Evolutionary conservation across 2,797 vertebrate species (phyloP).

Genomic region (Furcifer pardalis): DNA sequence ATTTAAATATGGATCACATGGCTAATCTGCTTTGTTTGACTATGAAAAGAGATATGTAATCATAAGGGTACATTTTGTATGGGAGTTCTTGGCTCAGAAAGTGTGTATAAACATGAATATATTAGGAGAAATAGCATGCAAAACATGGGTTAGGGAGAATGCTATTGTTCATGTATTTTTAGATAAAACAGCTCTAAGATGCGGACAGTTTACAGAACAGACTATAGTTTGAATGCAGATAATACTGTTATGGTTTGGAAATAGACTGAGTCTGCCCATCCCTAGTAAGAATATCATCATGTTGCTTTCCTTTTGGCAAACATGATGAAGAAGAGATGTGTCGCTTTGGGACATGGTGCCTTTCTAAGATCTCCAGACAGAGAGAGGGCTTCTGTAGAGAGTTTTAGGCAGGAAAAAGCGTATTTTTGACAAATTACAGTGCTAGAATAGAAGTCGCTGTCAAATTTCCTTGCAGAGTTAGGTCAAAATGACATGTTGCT

Average conservation of each 20-base stretch:
- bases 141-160: background rate
- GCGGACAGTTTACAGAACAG: background rate
- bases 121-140: background rate
- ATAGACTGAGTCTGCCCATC: background rate
- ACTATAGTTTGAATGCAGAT: background rate
- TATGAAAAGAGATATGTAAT: too few relatives aligned
- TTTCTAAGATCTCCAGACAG: background rate
- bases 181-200: background rate
- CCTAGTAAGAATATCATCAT: background rate
- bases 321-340: background rate
- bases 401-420: background rate
- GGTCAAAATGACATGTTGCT: background rate
- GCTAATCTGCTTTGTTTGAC: too few relatives aligned
- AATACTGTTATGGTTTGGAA: background rate
- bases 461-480: background rate
- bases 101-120: background rate
- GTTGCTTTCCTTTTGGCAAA: background rate
- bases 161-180: background rate
- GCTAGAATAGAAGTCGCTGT: background rate
- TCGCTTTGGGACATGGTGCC: background rate
- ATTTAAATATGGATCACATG: too few relatives aligned
- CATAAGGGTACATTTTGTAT: background rate
- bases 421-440: background rate
- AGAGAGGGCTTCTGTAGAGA: background rate
- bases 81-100: background rate